phyloP scores from a whole-genome alignment of 92 coral and sea anemone species.

The Heteractis magnifica region DNA sequence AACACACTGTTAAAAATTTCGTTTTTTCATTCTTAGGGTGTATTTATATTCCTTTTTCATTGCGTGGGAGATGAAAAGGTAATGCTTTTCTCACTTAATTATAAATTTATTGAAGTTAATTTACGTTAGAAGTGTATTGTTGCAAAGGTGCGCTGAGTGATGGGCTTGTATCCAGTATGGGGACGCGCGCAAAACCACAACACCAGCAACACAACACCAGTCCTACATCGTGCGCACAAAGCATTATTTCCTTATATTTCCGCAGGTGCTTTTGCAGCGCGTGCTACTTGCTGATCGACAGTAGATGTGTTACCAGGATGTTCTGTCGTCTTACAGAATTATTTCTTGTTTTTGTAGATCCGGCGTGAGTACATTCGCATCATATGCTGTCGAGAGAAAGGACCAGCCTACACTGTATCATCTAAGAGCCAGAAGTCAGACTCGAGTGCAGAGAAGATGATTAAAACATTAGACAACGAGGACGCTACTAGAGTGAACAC shows the following conservation, averaged over 20 bases:
- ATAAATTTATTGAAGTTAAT: no score
- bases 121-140: no score
- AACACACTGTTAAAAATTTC: no score
- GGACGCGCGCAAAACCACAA: no score
- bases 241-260: no score
- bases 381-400: conserved; percentile 67
- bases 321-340: not conserved
- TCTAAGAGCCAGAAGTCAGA: conserved; percentile 60
- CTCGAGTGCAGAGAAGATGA: conserved; percentile 32
- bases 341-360: conserved; percentile 41
- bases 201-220: no score
- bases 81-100: not conserved
- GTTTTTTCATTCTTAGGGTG: conserved; percentile 58
- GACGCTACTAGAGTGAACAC: conserved; percentile 18
- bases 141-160: no score
- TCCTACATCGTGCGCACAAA: no score
- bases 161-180: no score
- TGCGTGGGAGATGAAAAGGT: conserved; percentile 96
- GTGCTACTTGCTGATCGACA: no score
- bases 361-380: conserved; percentile 77
- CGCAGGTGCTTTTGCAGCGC: no score
- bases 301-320: no score
- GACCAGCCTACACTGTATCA: conserved; percentile 59
- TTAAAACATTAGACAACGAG: conserved; percentile 22
- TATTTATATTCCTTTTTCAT: conserved; percentile 89